Evolutionary conservation across 2,113 vertebrate species (phyloP).

Genomic region (Ictalurus punctatus): DNA sequence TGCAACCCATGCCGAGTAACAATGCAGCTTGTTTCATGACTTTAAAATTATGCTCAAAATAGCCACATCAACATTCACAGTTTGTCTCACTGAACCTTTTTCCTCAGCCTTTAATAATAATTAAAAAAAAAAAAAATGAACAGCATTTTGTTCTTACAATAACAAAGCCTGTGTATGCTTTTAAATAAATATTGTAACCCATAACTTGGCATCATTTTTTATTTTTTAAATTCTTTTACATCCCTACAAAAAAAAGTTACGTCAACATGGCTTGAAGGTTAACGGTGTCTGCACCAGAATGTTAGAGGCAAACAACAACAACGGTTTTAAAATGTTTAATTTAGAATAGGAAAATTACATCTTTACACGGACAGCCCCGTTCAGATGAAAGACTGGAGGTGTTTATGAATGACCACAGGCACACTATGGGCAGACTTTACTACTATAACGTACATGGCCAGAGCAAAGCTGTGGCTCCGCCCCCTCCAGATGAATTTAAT

Average conservation of each 20-base stretch:
- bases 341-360: constrained; percentile 83
- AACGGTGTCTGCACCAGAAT: neutral
- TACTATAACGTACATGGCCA: constrained; percentile 81
- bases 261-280: constrained; percentile 32
- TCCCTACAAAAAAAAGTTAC: constrained; percentile 48
- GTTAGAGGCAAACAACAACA: constrained; percentile 49
- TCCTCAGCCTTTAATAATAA: neutral
- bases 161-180: neutral
- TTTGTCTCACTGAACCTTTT: neutral
- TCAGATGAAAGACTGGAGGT: constrained; percentile 77
- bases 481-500: constrained; percentile 46
- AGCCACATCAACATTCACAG: neutral
- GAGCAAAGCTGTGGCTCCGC: constrained; percentile 69
- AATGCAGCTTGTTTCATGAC: neutral
- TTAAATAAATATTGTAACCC: constrained; percentile 18
- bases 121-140: too few species aligned
- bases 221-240: constrained; percentile 4
- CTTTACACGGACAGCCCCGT: constrained; percentile 75
- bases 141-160: neutral
- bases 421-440: constrained; percentile 89
- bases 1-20: neutral
- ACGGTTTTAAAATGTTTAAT: constrained; percentile 78
- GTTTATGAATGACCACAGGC: constrained; percentile 83
- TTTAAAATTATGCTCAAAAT: neutral
- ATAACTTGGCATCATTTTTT: constrained; percentile 31